These are phyloP conservation scores for Syndactyla subalaris DNA, from an alignment of 2,797 vertebrate genomes.

Conservation along the genomic window DNA sequence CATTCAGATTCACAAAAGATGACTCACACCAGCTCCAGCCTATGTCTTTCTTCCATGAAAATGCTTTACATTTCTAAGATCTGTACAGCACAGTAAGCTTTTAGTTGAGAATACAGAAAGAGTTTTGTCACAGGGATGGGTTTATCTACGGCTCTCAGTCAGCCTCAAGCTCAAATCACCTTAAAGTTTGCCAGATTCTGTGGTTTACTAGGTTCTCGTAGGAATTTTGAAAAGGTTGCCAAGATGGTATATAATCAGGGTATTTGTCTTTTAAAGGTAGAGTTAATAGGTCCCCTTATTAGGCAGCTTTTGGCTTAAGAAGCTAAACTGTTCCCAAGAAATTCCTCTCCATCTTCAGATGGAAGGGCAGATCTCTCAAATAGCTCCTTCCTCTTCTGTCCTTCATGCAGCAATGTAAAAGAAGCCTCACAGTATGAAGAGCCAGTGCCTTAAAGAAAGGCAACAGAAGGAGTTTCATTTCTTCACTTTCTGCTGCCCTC, in stretches of 20 bases:
- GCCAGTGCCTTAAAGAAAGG: background rate
- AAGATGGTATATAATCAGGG: background rate
- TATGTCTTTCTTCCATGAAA: background rate
- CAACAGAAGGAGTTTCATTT: background rate
- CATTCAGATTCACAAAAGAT: background rate
- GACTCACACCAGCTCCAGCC: background rate
- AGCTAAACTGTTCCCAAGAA: background rate
- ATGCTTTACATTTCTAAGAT: constrained; percentile 17
- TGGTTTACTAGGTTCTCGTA: background rate
- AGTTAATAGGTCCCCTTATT: background rate
- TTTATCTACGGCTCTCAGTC: background rate
- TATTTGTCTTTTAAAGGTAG: background rate
- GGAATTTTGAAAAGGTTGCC: background rate
- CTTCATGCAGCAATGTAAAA: background rate
- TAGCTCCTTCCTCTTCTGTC: background rate
- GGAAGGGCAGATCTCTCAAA: background rate
- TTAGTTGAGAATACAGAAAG: background rate
- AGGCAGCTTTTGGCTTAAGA: background rate
- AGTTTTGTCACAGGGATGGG: background rate
- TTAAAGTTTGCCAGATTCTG: background rate
- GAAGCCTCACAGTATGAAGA: fast-evolving
- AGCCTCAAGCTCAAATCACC: background rate
- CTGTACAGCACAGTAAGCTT: background rate
- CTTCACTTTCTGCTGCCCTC: background rate
- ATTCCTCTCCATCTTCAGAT: background rate